These are phyloP conservation scores for Lysiphlebus fabarum DNA, from an alignment of 1,140 invertebrate species.

Conservation along the genomic window DNA sequence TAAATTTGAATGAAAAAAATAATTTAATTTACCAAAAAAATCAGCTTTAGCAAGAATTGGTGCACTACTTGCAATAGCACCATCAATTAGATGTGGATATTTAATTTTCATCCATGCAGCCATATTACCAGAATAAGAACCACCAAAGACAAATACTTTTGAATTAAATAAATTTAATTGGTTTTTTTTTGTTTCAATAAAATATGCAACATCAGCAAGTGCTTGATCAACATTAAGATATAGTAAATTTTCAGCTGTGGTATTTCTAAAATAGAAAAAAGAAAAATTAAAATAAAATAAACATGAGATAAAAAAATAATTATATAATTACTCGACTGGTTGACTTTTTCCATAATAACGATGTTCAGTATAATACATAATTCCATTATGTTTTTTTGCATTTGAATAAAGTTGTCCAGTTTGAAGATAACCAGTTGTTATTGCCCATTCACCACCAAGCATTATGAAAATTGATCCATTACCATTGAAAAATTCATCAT, in stretches of 20 bases:
- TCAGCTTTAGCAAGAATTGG: constrained; percentile 69
- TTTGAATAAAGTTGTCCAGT: constrained; percentile 58
- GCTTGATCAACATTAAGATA: constrained; percentile 70
- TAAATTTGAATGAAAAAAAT: not conserved
- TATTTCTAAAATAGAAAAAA: not conserved
- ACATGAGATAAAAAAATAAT: too few relatives aligned
- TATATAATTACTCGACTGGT: constrained; percentile 59
- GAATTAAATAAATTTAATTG: constrained; percentile 39
- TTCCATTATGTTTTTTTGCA: constrained; percentile 60
- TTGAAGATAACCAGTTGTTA: constrained; percentile 48
- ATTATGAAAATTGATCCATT: constrained; percentile 67
- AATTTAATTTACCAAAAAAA: constrained; percentile 57
- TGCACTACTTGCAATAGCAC: constrained; percentile 72
- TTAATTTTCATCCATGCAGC: constrained; percentile 72
- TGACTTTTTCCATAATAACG: constrained; percentile 77
- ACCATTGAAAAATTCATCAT: constrained; percentile 60
- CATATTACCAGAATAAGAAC: constrained; percentile 75
- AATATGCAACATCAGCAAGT: constrained; percentile 68
- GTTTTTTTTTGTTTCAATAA: constrained; percentile 60
- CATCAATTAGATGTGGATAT: constrained; percentile 73
- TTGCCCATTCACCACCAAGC: constrained; percentile 68
- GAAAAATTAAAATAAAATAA: not conserved
- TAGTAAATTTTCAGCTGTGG: constrained; percentile 56
- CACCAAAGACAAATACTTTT: constrained; percentile 68
- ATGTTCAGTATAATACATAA: constrained; percentile 71